Evolutionary conservation across 1,140 invertebrate species (phyloP), one percentile per base, ranked within the genome.

Genomic region (Dendrolimus punctatus): DNA sequence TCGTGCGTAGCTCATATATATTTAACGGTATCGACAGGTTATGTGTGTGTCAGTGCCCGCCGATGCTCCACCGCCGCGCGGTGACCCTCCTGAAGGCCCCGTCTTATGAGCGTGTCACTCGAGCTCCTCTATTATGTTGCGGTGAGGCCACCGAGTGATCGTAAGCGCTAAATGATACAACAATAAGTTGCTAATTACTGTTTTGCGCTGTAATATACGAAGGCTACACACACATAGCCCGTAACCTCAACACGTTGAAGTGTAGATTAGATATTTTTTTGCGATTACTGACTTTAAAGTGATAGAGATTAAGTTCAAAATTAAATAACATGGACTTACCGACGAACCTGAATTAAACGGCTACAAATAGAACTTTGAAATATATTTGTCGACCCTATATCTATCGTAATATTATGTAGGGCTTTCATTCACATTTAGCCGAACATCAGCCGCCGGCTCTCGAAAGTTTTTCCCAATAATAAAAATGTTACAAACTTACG

Each of bases 11-110:
- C 23, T 23, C 23, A 23, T 23, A 23, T 23, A 23, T 23, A 23
- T 23, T 23, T 23, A 23, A 23, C 23, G 23, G 42, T 61, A 68
- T 66, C 67, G 60, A 71, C 66, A 73, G 71, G 70, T 73, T 73
- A 68, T 71, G 71, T 76, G 72, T 71, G 54, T 51, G 53, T 23
- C 23, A 62, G 53, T 63, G 55, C 52, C 49, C 58, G 49, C 53
- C 38, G 50, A 52, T 49, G 39, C 40, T 49, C 23, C 45, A 39
- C 23, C 48, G n/a, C 9, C 42, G 44, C 43, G 23, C 23, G 23
- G 23, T 23, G 23, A 23, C 23, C 23, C 23, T 23, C 23, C 23
- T 23, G 23, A 23, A 23, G 23, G 23, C 23, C 23, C 23, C 40
- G 44, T 49, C 38, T 55, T 55, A 46, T 55, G 47, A 39, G 40